Conservation (phyloP, 2,888 invertebrate species). For the Tiliacea citrago region DNA sequence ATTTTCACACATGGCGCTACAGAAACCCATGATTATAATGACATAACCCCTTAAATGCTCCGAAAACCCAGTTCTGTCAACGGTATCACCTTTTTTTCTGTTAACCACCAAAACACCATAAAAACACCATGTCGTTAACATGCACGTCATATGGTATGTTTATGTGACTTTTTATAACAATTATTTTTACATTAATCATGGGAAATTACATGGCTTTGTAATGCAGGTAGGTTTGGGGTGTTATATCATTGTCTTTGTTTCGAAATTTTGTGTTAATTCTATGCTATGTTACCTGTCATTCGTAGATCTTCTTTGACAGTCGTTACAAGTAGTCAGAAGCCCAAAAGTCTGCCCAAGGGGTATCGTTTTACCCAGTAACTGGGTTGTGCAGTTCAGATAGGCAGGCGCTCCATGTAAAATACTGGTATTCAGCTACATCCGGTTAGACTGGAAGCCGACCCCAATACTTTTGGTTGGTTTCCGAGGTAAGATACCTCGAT, state of each 20-base stretch:
- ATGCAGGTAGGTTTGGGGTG: slow-evolving; percentile 6
- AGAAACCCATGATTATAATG: slow-evolving; percentile 53
- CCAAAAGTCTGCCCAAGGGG: not conserved
- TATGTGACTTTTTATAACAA: slow-evolving; percentile 70
- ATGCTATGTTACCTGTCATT: not conserved
- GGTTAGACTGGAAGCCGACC: not conserved
- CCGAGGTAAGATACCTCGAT: too few species aligned
- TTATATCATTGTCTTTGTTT: slow-evolving; percentile 15
- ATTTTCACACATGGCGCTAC: slow-evolving; percentile 57
- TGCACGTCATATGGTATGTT: slow-evolving; percentile 70
- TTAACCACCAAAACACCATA: slow-evolving; percentile 15
- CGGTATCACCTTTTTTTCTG: slow-evolving; percentile 42
- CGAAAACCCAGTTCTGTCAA: slow-evolving; percentile 61
- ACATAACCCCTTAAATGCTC: slow-evolving; percentile 56
- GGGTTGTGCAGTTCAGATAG: not conserved
- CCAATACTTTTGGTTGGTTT: too few species aligned
- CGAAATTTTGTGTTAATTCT: not conserved
- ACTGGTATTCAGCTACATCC: not conserved
- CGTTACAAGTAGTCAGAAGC: not conserved
- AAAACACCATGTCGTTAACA: slow-evolving; percentile 65
- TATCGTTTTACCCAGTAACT: not conserved
- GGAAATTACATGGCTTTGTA: slow-evolving; percentile 53
- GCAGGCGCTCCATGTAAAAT: not conserved
- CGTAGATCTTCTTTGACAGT: not conserved
- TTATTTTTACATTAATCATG: slow-evolving; percentile 79